phyloP scores from a whole-genome alignment of 2,797 vertebrate genomes.

The Danio kyathit region DNA sequence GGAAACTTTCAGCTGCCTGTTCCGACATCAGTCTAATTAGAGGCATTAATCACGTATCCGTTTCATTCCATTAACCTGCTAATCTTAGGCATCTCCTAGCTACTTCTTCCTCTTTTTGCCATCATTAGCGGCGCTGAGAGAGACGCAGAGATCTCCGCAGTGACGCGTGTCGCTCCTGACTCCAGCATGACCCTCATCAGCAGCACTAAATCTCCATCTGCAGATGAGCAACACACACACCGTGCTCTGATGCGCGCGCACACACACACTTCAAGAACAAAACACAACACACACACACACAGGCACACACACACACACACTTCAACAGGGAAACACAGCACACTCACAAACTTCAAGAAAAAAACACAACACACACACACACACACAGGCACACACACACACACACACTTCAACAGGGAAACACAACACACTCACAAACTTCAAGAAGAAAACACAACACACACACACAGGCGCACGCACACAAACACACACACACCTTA shows the following conservation, averaged over 20 bases:
- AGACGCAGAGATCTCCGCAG: conserved; percentile 47
- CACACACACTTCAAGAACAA: not conserved
- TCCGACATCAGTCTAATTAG: conserved; percentile 22
- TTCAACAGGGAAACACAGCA: no score
- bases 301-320: no score
- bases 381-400: no score
- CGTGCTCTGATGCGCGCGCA: not conserved
- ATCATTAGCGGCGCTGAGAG: not conserved
- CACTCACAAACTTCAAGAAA: no score
- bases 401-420: no score
- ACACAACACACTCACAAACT: no score
- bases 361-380: no score
- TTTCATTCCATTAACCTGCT: conserved; percentile 41
- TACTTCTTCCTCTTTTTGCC: conserved; percentile 54
- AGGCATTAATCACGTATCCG: conserved; percentile 35
- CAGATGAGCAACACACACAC: not conserved
- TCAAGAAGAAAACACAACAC: no score
- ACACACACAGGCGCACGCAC: no score
- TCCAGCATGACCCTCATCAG: not conserved
- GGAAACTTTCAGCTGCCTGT: not conserved
- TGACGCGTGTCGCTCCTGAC: not conserved
- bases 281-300: not conserved
- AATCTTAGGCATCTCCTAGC: conserved; percentile 56
- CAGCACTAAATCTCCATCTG: conserved; percentile 3
- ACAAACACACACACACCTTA: no score